Percentiles rank a stretch among this genome's conserved stretches.
These are phyloP conservation scores for Podargus strigoides DNA, from an alignment of 2,797 vertebrate genomes.

Conservation along the genomic window DNA sequence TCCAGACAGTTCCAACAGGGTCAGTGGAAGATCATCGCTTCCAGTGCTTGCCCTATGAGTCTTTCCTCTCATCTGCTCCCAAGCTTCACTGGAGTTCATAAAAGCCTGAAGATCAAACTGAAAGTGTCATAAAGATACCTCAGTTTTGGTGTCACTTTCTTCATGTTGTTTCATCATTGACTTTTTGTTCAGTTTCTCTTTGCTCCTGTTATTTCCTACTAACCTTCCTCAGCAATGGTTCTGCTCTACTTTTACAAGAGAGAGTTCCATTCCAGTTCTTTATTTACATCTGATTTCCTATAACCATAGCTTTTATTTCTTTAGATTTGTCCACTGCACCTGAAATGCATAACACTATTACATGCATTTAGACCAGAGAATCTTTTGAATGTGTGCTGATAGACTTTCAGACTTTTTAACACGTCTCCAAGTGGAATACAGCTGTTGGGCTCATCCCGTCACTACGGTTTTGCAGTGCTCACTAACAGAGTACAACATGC, in stretches of 20 bases:
- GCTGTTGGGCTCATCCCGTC: not conserved
- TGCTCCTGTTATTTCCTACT: not conserved
- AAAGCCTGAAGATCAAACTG: not conserved
- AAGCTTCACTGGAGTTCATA: not conserved
- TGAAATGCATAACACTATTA: not conserved
- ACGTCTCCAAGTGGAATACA: not conserved
- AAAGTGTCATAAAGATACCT: not conserved
- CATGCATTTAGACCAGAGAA: not conserved
- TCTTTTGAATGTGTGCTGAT: not conserved
- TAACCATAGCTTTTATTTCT: not conserved
- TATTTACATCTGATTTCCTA: conserved; percentile 8
- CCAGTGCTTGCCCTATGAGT: not conserved
- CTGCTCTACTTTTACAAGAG: not conserved
- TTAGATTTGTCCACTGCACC: not conserved
- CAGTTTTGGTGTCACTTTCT: not conserved
- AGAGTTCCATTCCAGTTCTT: not conserved
- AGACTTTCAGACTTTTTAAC: not conserved
- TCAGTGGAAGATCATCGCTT: not conserved
- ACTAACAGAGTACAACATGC: not conserved
- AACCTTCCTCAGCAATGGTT: not conserved
- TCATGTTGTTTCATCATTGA: not conserved
- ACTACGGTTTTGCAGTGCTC: not conserved
- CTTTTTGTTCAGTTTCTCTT: not conserved
- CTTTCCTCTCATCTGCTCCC: not conserved
- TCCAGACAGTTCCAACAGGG: not conserved